Percentiles rank a stretch among this genome's conserved stretches.
Evolutionary conservation across 1,140 invertebrate genomes (phyloP).

Genomic region (Charaxes varanes): DNA sequence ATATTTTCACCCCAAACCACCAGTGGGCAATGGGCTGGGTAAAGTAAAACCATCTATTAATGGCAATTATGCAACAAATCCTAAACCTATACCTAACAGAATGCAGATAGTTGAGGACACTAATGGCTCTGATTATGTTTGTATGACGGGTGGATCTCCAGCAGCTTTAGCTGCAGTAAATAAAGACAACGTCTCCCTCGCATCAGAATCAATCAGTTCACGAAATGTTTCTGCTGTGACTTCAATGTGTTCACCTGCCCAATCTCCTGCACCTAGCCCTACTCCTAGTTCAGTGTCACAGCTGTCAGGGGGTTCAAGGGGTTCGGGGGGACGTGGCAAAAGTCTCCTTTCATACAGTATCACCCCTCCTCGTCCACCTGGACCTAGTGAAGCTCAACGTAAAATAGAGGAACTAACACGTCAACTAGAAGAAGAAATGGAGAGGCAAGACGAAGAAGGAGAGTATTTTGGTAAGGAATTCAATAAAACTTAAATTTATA

Average conservation of each 20-base stretch:
- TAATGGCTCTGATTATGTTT: constrained; percentile 82
- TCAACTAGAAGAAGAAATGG: constrained; percentile 95
- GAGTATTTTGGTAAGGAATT: constrained; percentile 94
- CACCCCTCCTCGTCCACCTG: constrained; percentile 87
- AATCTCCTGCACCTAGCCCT: constrained; percentile 66
- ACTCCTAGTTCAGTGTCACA: constrained; percentile 72
- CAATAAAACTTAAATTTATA: no score
- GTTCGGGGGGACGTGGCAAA: constrained; percentile 78
- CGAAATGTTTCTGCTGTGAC: constrained; percentile 54
- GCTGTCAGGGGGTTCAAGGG: constrained; percentile 62
- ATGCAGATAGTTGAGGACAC: constrained; percentile 76
- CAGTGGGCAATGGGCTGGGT: constrained; percentile 39
- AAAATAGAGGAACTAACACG: constrained; percentile 93
- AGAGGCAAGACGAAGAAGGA: constrained; percentile 93
- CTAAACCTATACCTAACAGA: constrained; percentile 39
- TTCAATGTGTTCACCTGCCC: constrained; percentile 54
- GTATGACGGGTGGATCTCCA: constrained; percentile 78
- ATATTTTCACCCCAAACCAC: constrained; percentile 65
- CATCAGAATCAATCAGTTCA: constrained; percentile 47
- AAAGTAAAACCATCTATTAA: constrained; percentile 50
- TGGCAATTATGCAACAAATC: constrained; percentile 43
- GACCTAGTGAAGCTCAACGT: constrained; percentile 90
- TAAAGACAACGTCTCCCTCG: constrained; percentile 50
- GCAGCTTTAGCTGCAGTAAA: constrained; percentile 38
- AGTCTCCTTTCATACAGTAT: constrained; percentile 90